These are phyloP conservation scores for Pseudochirops corinnae DNA, from an alignment of 2,797 vertebrate genomes.

Conservation along the genomic window DNA sequence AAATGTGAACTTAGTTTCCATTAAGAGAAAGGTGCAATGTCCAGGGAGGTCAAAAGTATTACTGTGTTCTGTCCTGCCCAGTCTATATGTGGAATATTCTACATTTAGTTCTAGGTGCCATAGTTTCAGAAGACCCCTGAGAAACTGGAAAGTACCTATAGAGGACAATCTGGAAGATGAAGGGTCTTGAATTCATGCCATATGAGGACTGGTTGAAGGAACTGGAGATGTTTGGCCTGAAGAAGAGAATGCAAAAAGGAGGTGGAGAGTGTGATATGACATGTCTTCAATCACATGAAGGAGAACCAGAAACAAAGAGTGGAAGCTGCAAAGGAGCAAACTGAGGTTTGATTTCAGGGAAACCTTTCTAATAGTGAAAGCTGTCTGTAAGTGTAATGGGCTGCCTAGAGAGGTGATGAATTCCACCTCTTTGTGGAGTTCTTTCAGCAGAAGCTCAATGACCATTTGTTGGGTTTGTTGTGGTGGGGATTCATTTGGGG, in stretches of 20 bases:
- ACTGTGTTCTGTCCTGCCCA: not conserved
- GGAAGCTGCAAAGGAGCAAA: not conserved
- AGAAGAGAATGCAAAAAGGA: not conserved
- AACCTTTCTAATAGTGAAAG: not conserved
- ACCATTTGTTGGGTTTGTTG: not conserved
- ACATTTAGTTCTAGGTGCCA: not conserved
- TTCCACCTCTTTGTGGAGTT: not conserved
- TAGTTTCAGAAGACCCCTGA: not conserved
- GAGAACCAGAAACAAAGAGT: not conserved
- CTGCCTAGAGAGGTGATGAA: not conserved
- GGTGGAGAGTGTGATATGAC: not conserved
- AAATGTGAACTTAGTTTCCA: not conserved
- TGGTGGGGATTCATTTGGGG: not conserved
- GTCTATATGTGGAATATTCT: not conserved
- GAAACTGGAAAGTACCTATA: not conserved
- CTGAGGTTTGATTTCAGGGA: not conserved
- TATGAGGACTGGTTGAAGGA: not conserved
- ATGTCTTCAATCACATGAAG: not conserved
- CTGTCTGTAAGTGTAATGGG: not conserved
- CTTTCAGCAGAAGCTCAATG: not conserved
- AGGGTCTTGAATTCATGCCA: not conserved
- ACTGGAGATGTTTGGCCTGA: not conserved
- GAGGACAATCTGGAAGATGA: not conserved
- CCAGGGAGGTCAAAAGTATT: not conserved
- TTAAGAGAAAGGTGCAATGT: not conserved